Evolutionary conservation across 2,113 vertebrate genomes (phyloP).

Genomic region (Balaenoptera acutorostrata): DNA sequence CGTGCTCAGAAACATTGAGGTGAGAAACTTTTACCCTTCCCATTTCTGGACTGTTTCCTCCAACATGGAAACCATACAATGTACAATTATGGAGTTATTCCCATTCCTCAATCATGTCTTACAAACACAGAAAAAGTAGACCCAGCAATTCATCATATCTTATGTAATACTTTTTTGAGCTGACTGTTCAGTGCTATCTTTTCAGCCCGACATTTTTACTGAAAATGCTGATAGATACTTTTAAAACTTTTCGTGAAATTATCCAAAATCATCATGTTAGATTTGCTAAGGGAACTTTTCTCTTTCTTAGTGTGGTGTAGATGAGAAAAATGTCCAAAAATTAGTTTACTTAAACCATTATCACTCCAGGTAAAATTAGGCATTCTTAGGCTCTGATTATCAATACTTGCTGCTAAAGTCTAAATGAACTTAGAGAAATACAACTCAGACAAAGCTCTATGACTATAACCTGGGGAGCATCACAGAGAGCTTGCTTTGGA

Average conservation of each 20-base stretch:
- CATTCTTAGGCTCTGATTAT: neutral
- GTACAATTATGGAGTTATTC: neutral
- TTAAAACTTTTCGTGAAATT: conserved; percentile 25
- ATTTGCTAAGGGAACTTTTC: neutral
- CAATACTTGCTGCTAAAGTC: neutral
- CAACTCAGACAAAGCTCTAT: conserved; percentile 89
- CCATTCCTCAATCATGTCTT: neutral
- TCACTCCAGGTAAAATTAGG: neutral
- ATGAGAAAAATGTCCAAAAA: neutral
- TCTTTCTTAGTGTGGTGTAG: neutral
- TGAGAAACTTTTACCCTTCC: neutral
- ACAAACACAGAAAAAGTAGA: neutral
- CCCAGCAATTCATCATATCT: neutral
- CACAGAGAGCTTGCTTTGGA: conserved; percentile 98
- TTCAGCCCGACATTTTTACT: neutral
- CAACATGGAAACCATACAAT: fast-evolving
- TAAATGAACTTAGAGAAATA: conserved; percentile 12
- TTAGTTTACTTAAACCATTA: neutral
- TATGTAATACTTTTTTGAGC: neutral
- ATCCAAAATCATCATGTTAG: neutral
- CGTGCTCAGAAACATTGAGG: neutral
- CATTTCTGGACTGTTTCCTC: neutral
- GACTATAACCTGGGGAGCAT: conserved; percentile 99
- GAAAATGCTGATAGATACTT: neutral
- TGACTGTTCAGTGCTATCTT: neutral